A percentile compares a stretch with the other conserved stretches of the same genome.
phyloP scores from a whole-genome alignment of 53 echinoderm and acorn worm species.

The Stichopus horrens region DNA sequence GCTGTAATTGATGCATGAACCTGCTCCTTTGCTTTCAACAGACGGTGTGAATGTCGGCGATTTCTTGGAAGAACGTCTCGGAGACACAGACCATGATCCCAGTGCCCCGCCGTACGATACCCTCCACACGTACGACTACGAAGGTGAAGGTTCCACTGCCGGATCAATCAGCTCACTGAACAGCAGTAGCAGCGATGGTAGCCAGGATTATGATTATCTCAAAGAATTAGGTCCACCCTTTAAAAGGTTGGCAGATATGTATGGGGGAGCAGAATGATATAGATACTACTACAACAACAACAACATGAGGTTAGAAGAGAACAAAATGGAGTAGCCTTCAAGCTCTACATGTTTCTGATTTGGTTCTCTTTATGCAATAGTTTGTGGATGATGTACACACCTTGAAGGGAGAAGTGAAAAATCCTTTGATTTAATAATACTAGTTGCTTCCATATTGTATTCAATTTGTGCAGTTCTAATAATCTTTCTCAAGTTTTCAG shows the following conservation, averaged over 20 bases:
- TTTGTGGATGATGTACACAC: not conserved
- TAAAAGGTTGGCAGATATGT: constrained; percentile 96
- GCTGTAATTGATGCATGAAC: not conserved
- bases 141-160: constrained; percentile 88
- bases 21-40: constrained; percentile 19
- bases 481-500: not conserved
- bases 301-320: not conserved
- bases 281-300: not conserved
- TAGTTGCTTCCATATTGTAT: not conserved
- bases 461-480: not conserved
- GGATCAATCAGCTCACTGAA: constrained; percentile 95
- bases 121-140: constrained; percentile 77
- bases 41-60: constrained; percentile 91
- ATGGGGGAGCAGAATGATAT: constrained; percentile 54
- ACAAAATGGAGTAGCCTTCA: not conserved
- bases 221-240: constrained; percentile 95
- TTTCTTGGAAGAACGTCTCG: constrained; percentile 88
- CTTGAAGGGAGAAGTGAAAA: not conserved
- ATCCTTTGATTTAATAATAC: not conserved
- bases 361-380: not conserved
- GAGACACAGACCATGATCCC: constrained; percentile 77
- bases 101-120: constrained; percentile 79
- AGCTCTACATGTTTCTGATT: not conserved
- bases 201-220: constrained; percentile 62
- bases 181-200: constrained; percentile 82